phyloP scores from a whole-genome alignment of 2,797 vertebrate genomes.

The Poeciliopsis infans region DNA sequence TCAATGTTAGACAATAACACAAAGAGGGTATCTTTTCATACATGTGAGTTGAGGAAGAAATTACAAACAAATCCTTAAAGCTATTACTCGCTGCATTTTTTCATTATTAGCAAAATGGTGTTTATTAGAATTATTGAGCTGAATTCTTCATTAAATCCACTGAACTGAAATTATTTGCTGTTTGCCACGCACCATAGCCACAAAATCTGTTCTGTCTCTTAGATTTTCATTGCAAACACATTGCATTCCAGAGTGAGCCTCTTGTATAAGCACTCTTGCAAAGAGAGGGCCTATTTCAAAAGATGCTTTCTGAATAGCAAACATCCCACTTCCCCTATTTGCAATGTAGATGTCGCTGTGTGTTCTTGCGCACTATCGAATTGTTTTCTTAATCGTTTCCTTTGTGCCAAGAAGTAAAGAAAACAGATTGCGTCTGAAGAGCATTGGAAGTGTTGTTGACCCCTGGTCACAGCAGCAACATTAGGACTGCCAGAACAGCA shows the following conservation, averaged over 20 bases:
- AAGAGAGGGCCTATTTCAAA: conserved; percentile 59
- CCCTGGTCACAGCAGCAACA: conserved; percentile 69
- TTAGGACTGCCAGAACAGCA: conserved; percentile 73
- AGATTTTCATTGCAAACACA: conserved; percentile 35
- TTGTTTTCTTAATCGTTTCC: conserved; percentile 85
- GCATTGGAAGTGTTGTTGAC: conserved; percentile 77
- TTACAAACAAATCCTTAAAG: not conserved
- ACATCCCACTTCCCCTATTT: conserved; percentile 71
- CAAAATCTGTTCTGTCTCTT: conserved; percentile 37
- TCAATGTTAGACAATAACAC: not conserved
- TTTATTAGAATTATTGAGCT: conserved; percentile 28
- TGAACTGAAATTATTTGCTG: conserved; percentile 31
- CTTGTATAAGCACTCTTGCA: conserved; percentile 68
- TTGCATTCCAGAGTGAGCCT: conserved; percentile 66
- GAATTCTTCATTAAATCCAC: conserved; percentile 22
- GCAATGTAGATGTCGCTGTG: conserved; percentile 78
- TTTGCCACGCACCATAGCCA: conserved; percentile 15
- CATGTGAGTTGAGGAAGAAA: not conserved
- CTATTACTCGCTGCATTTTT: not conserved
- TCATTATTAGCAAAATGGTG: conserved; percentile 11
- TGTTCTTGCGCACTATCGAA: conserved; percentile 78
- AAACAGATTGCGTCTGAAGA: conserved; percentile 83
- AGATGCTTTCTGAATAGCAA: conserved; percentile 77
- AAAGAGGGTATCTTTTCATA: not conserved
- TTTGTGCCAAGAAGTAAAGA: conserved; percentile 82